Evolutionary conservation across 2,888 invertebrate species (phyloP).

Genomic region (Mythimna lalbum): DNA sequence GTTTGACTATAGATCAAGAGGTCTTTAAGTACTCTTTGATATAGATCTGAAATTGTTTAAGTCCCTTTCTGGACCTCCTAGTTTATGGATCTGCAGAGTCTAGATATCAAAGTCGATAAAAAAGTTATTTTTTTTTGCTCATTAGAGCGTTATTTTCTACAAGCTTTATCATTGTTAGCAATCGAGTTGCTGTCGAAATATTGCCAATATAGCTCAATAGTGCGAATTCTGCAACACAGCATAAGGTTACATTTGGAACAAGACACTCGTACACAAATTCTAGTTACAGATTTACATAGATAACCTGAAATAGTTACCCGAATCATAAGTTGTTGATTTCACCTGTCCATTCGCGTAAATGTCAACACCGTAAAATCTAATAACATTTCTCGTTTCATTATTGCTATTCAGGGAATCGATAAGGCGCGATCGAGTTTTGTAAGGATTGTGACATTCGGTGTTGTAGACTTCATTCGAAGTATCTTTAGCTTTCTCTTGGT

Average conservation of each 20-base stretch:
- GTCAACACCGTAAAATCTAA: slow-evolving; percentile 48
- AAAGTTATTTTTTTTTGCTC: too few species aligned
- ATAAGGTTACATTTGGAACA: slow-evolving; percentile 37
- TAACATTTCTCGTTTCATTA: slow-evolving; percentile 52
- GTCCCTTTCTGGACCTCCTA: too few species aligned
- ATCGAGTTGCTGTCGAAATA: slow-evolving; percentile 11
- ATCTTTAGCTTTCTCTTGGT: neutral
- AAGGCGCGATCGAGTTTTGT: slow-evolving; percentile 36
- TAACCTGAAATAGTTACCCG: slow-evolving; percentile 45
- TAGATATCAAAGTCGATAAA: neutral
- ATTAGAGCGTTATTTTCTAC: neutral
- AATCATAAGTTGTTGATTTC: slow-evolving; percentile 39
- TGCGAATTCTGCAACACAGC: slow-evolving; percentile 26
- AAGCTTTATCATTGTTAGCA: neutral
- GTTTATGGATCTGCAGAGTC: neutral
- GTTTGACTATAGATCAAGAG: too few species aligned
- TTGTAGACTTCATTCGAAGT: slow-evolving; percentile 35
- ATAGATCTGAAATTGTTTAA: neutral
- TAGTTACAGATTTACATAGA: slow-evolving; percentile 44
- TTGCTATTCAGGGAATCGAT: slow-evolving; percentile 58
- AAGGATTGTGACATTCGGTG: slow-evolving; percentile 54
- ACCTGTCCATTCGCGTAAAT: slow-evolving; percentile 44
- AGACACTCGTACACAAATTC: slow-evolving; percentile 46
- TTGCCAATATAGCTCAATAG: slow-evolving; percentile 21
- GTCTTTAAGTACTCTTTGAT: too few species aligned